Base-by-base conservation (phyloP, 2,797 vertebrate genomes). In the Phrynocephalus forsythii region DNA sequence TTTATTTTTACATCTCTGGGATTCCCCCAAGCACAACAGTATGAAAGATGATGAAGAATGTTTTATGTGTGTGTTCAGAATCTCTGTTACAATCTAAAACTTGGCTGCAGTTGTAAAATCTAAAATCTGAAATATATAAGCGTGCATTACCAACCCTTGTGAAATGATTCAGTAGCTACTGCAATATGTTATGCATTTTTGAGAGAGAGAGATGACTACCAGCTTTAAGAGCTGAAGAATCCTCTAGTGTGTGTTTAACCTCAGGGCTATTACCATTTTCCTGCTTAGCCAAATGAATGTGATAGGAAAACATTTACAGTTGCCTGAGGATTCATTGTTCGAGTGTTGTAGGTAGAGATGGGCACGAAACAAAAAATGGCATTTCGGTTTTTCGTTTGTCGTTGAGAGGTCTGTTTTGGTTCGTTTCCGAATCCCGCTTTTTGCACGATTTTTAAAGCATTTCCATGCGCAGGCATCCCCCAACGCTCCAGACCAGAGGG, bases 281-380 rank as follows among this genome's bases (percentile, higher is more conserved):
- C 91, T 88, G 87, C 86, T 81, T 67, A 92, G 90, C 86, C 92
- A 93, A 92, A 91, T 30, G 84, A 91, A 92, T 56, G 79, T 38
- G 84, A 81, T 56, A 90, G 89, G 60, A 94, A 94, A 94, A 93
- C 92, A 88, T 93, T 90, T 88, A 90, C 87, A 83, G 80, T 94
- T 94, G 93, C 88, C 10, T 1, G 80, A 94, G 90, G 84, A 94
- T 90, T 94, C 92, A 93, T 93, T 89, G 93, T 90, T 86, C 79
- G 85, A 92, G 92, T 87, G 92, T 95, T 86, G 84, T 86, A 91
- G 72, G 86, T 33, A 33, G 33, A 33, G 33, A 33, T 33, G 33
- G 33, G 33, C 33, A 33, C 33, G 2, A 33, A 33, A 33, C 33
- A 33, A 33, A 33, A 33, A 33, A 33, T 33, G 33, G 33, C 33